Evolutionary conservation across 2,113 vertebrate species (phyloP), one percentile per base, ranked within the genome.

Genomic region (Pelecanoides urinatrix): DNA sequence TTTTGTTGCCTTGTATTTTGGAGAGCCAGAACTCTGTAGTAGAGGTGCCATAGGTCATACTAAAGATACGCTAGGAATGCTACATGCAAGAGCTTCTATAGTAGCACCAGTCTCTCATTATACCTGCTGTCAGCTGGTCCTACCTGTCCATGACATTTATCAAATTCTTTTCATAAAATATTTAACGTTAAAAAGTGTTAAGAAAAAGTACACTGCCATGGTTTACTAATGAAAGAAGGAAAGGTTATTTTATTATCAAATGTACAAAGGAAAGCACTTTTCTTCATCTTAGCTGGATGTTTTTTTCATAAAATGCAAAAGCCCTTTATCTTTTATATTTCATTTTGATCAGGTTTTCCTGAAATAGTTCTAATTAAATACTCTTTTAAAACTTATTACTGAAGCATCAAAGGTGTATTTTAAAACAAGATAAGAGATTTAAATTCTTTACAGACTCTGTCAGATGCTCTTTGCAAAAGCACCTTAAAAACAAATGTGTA

Each of bases 181-280:
- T 92, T 90, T 92, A 95, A 94, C 59, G 68, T 95, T 96, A 87
- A 95, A 91, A 95, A 66, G 71, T 93, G 67, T 82, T 95, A 93
- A 93, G 94, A 50, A 86, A 86, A 95, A 86, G 77, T 73, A 38
- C 11, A 50, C 53, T 87, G 58, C 70, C 16, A 30, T 87, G 83
- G 88, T 92, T 92, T 94, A 89, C 91, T 95, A 96, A 96, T 95
- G 96, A 87, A 92, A 93, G 67, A 88, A 85, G 65, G 91, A 96
- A 96, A 97, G 92, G 94, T 94, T 95, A 90, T 92, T 97, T 96
- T 96, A 81, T 93, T 97, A 88, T 85, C 74, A 84, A 70, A 72
- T 62, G 74, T 59, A 83, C 58, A 96, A 87, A 96, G 45, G 40
- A 81, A 95, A 86, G 47, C 47, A 36, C 68, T 93, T 68, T 75